Base-by-base conservation (phyloP, 2,113 vertebrate species). In the Plectropomus leopardus region DNA sequence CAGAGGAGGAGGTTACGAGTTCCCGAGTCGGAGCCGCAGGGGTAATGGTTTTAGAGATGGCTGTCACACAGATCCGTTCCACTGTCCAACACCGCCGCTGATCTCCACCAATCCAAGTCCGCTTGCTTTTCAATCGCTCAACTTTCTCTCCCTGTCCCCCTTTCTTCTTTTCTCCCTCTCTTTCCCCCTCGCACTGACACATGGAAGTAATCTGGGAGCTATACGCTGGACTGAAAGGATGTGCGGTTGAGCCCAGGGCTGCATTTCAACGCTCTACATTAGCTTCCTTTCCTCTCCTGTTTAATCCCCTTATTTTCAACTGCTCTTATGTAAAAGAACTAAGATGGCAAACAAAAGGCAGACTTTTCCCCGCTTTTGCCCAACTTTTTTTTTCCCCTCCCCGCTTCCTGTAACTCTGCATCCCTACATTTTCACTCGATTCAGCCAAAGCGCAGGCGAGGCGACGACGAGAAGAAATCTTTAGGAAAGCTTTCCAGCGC, bases 31-130 rank as follows among this genome's bases (percentile, higher is more conserved):
- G 73, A 93, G 92, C 93, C 60, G 70, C 78, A 57, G 92, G 90
- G 93, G 92, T 95, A 95, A 95, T 94, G 90, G 95, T 93, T 93
- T 95, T 95, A 95, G 91, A 89, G 90, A 95, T 92, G 94, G 91
- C 93, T 95, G 94, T 95, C 95, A 95, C 92, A 93, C 85, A 91
- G 93, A 95, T 95, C 93, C 92, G 94, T 95, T 94, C 93, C 94
- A 94, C 92, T 89, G 93, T 91, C 94, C 93, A 79, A 86, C 89
- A 91, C 88, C 80, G 60, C 76, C 69, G 74, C 87, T 92, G 92
- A 89, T 91, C 90, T 91, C 87, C 90, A 89, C 88, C 92, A 79
- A 76, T 80, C 87, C 85, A 36, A 85, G 77, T 71, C 86, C 60
- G 44, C 85, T 72, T 14, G 89, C 92, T 87, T 92, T 92, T 93